Percentiles rank a stretch among this genome's conserved stretches.
Evolutionary conservation across 2,113 vertebrate species (phyloP).

Genomic region (Odobenus rosmarus): DNA sequence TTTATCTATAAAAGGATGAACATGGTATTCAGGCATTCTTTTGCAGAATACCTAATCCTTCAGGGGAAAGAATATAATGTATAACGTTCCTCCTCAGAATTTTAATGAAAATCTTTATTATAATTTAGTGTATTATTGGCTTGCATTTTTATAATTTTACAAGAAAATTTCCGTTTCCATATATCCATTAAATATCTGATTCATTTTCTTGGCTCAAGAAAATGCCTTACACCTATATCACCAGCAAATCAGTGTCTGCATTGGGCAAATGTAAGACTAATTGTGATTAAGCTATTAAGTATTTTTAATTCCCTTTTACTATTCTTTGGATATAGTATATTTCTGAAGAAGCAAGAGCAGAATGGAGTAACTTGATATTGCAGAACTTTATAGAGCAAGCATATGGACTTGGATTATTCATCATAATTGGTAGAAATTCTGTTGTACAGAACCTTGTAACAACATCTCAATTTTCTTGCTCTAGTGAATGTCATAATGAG

Average conservation of each 20-base stretch:
- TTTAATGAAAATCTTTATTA: constrained; percentile 81
- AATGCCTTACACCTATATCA: constrained; percentile 72
- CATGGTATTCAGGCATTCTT: neutral
- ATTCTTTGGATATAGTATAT: constrained; percentile 62
- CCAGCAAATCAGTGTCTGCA: constrained; percentile 74
- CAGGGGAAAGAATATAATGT: constrained; percentile 20
- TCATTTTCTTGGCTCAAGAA: constrained; percentile 82
- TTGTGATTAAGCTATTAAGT: constrained; percentile 82
- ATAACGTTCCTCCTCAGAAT: constrained; percentile 73
- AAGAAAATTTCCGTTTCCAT: constrained; percentile 85
- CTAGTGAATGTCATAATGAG: constrained; percentile 69
- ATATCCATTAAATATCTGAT: constrained; percentile 84
- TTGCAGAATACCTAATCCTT: constrained; percentile 17
- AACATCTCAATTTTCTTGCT: constrained; percentile 78
- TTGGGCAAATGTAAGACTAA: constrained; percentile 80
- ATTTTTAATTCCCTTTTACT: constrained; percentile 84
- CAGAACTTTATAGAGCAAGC: constrained; percentile 66
- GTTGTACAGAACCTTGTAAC: constrained; percentile 60
- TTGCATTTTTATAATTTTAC: constrained; percentile 77
- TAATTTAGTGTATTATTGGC: constrained; percentile 80
- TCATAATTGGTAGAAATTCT: constrained; percentile 72
- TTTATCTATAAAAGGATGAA: constrained; percentile 11
- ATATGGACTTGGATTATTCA: constrained; percentile 63
- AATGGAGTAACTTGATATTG: constrained; percentile 46
- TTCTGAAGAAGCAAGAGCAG: constrained; percentile 70